Conservation (phyloP, 1,140 invertebrate genomes). For the Cryptotermes secundus region DNA sequence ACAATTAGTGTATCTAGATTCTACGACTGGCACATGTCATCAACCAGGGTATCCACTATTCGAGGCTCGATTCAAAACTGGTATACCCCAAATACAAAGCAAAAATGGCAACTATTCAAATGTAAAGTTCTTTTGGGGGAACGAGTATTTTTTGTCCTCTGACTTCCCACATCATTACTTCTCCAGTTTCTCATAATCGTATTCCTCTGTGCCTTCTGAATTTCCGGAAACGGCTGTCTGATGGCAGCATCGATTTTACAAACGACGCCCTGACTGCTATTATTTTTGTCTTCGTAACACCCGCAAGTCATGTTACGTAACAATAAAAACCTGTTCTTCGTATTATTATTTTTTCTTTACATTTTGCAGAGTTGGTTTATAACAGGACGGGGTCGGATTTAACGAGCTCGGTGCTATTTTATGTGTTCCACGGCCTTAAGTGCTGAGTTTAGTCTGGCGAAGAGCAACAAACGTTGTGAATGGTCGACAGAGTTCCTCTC, state of each 20-base stretch:
- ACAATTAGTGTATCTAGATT: no score
- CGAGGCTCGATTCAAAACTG: no score
- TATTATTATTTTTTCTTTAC: no score
- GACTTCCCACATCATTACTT: no score
- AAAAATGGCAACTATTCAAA: no score
- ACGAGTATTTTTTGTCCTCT: no score
- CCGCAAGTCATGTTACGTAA: neutral
- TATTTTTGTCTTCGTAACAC: neutral
- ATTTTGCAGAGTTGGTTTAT: neutral
- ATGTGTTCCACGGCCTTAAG: neutral
- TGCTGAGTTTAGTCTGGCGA: neutral
- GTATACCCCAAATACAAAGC: no score
- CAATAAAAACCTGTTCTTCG: neutral
- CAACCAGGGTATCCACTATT: no score
- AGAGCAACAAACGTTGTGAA: neutral
- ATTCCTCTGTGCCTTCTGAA: neutral
- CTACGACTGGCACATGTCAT: no score
- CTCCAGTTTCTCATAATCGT: neutral
- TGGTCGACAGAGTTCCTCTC: neutral
- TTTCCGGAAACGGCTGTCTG: neutral
- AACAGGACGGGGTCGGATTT: neutral
- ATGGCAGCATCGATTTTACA: constrained; percentile 1
- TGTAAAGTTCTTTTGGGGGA: no score
- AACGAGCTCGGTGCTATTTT: neutral
- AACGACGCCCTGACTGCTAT: neutral